Percentiles rank a stretch among this genome's conserved stretches.
phyloP scores from a whole-genome alignment of 2,888 invertebrate species.

The Oligia fasciuncula region DNA sequence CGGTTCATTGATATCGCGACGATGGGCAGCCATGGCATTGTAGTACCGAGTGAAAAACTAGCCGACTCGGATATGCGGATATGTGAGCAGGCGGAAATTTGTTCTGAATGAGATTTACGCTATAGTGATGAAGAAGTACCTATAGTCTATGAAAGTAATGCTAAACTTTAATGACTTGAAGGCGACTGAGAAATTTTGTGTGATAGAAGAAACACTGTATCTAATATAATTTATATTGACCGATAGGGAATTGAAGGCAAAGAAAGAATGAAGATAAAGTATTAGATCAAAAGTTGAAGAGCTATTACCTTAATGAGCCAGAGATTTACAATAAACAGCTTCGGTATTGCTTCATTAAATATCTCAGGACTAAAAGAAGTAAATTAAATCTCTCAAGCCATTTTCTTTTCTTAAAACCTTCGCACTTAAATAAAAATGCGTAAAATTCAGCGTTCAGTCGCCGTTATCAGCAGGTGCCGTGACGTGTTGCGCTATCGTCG shows the following conservation, averaged over 20 bases:
- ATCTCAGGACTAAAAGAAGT: neutral
- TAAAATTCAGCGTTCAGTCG: conserved; percentile 56
- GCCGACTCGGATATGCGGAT: conserved; percentile 49
- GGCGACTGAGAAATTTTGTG: neutral
- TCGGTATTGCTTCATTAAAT: neutral
- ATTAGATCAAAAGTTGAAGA: neutral
- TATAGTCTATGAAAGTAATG: neutral
- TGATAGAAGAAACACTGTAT: neutral
- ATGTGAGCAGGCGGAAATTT: conserved; percentile 54
- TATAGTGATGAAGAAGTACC: neutral
- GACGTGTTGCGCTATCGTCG: conserved; percentile 65
- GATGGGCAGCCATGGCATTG: conserved; percentile 33
- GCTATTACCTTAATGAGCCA: neutral
- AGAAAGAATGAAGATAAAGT: neutral
- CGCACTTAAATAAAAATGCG: conserved; percentile 51
- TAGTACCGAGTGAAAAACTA: conserved; percentile 50
- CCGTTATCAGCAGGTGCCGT: conserved; percentile 65
- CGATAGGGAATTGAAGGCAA: conserved; percentile 17
- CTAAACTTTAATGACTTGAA: neutral
- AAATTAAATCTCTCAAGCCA: neutral
- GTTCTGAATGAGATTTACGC: conserved; percentile 32
- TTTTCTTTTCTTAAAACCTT: conserved; percentile 28
- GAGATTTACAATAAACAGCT: too few species aligned
- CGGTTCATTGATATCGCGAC: conserved; percentile 50
- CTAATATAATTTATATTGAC: conserved; percentile 4